A percentile compares a stretch with the other conserved stretches of the same genome.
These are phyloP conservation scores for Tuberolachnus salignus DNA, from an alignment of 2,888 invertebrate genomes.

Conservation along the genomic window DNA sequence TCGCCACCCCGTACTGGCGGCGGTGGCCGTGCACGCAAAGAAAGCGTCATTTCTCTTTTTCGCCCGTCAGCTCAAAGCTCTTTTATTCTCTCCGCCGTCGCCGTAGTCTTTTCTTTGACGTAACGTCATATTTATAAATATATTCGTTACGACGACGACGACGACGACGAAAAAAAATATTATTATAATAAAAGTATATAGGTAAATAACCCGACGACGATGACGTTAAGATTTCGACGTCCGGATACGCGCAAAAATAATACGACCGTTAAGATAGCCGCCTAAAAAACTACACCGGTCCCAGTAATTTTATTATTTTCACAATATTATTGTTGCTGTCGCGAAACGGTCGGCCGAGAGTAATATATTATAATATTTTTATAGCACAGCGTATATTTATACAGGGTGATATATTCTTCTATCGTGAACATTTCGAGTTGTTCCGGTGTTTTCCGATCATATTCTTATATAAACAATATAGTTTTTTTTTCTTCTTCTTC, in stretches of 20 bases:
- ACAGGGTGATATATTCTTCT: too few relatives aligned
- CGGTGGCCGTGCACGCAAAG: conserved; percentile 55
- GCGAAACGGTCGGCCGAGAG: conserved; percentile 10
- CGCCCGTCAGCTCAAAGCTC: conserved; percentile 55
- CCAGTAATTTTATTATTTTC: neutral
- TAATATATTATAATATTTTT: too few relatives aligned
- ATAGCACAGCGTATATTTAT: too few relatives aligned
- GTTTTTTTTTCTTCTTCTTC: too few relatives aligned
- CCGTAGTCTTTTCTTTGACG: conserved; percentile 38
- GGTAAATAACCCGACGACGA: conserved; percentile 6
- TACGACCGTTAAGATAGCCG: too few relatives aligned
- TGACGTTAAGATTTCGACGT: conserved; percentile 30
- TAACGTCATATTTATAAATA: conserved; percentile 45
- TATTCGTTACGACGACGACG: too few relatives aligned
- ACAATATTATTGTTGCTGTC: neutral
- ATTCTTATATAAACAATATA: too few relatives aligned
- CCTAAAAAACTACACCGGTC: too few relatives aligned
- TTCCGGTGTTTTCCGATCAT: too few relatives aligned
- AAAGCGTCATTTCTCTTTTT: conserved; percentile 58
- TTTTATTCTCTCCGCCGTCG: conserved; percentile 41
- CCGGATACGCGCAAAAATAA: neutral
- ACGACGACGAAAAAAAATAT: neutral
- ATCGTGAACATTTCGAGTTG: too few relatives aligned
- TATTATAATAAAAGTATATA: neutral
- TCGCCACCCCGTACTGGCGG: neutral